Evolutionary conservation across 2,888 invertebrate genomes (phyloP).

Genomic region (Leptopterna dolabrata): DNA sequence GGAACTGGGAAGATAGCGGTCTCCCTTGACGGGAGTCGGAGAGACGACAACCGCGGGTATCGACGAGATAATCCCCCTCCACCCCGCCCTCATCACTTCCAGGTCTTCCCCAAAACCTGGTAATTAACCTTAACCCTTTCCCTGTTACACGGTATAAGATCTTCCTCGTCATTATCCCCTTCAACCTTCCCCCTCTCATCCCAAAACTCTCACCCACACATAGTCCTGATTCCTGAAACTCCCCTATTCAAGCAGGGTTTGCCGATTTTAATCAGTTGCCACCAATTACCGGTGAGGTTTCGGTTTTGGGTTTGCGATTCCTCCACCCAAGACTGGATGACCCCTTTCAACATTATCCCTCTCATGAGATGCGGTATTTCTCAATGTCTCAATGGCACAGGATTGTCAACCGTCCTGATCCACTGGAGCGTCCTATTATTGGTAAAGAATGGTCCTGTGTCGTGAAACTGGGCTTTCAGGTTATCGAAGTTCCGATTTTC

Average conservation of each 20-base stretch:
- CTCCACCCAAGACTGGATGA: not conserved
- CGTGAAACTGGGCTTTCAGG: no score
- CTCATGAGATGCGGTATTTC: no score
- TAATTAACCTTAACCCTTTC: slow-evolving; percentile 24
- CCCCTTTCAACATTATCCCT: not conserved
- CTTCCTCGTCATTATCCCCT: not conserved
- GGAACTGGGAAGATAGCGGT: not conserved
- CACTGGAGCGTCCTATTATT: no score
- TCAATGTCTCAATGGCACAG: no score
- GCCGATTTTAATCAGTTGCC: slow-evolving; percentile 31
- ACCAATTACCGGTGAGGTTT: slow-evolving; percentile 38
- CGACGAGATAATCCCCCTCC: not conserved
- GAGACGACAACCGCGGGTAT: not conserved
- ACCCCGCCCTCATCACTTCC: not conserved
- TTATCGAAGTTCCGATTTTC: no score
- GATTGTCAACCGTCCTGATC: no score
- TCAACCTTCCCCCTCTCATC: not conserved
- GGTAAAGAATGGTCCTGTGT: no score
- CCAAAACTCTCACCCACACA: not conserved
- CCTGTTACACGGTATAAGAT: not conserved
- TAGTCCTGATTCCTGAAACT: no score
- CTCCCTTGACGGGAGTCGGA: not conserved
- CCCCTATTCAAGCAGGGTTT: no score
- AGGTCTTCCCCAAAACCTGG: not conserved
- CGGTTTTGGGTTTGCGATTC: slow-evolving; percentile 5